Evolutionary conservation across 2,113 vertebrate genomes (phyloP), one percentile per base, ranked within the genome.

Genomic region (Dendropsophus ebraccatus): DNA sequence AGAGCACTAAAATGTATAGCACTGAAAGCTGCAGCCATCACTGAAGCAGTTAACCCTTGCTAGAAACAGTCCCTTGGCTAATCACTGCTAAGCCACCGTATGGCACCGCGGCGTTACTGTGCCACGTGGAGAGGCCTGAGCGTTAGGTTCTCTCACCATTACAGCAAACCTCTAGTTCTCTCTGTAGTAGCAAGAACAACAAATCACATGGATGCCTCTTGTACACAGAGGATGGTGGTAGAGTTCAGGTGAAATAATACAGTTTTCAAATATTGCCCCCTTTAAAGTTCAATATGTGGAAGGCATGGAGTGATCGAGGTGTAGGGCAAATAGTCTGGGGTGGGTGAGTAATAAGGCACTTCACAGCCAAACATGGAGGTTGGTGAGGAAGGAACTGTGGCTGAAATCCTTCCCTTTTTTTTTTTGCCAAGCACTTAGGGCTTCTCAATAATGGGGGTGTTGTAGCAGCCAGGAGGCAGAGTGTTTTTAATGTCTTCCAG

Each of bases 401-500:
- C 65, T 1, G 47, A 69, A 60, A 77, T 62, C 90, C 92, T 89
- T 82, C n/a, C 84, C 60, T 52, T 81, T 30, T 13, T 25, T 67
- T 62, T 45, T 72, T 30, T 50, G 77, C 85, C 77, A 75, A 45
- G 30, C 52, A 30, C 45, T 69, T 89, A 95, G 88, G 97, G 96
- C 87, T 92, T 95, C 91, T 99, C 98, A 58, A 99, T 95, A 87
- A 96, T 96, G 21, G 96, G 95, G 87, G 97, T 99, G 93, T 99
- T 99, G 90, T 97, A 99, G 93, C 98, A 99, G 91, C 97, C 98
- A 0, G 95, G 92, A 0, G 98, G 98, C 89, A 99, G 92, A 75
- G 97, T 97, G 89, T 95, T 97, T 94, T 94, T 97, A 94, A 99
- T 99, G 92, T 99, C 97, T 12, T 97, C 96, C 77, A 99, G 95